phyloP scores from a whole-genome alignment of 2,797 vertebrate genomes.

The Glyptemys insculpta region DNA sequence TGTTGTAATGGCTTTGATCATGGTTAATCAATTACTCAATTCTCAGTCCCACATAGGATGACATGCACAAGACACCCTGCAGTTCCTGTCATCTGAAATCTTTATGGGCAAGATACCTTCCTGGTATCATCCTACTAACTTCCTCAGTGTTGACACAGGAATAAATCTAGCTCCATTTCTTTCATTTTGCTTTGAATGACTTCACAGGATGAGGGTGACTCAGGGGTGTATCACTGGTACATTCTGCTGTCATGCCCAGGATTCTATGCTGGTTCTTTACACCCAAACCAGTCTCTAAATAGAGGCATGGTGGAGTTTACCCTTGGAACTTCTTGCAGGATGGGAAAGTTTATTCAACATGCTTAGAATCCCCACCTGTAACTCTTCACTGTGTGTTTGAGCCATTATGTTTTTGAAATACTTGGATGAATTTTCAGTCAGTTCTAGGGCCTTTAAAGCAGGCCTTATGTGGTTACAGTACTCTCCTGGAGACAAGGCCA shows the following conservation, averaged over 20 bases:
- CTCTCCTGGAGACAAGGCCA: neutral
- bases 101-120: neutral
- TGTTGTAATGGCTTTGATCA: constrained; percentile 38
- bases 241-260: fast-evolving
- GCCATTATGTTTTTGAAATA: neutral
- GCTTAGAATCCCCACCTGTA: neutral
- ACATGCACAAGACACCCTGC: fast-evolving
- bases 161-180: fast-evolving
- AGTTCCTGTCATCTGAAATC: fast-evolving
- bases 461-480: neutral
- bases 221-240: fast-evolving
- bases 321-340: neutral
- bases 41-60: constrained; percentile 2
- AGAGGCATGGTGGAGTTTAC: neutral
- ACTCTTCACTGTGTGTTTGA: neutral
- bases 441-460: neutral
- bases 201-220: neutral
- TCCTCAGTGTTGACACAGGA: fast-evolving
- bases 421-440: too few relatives aligned
- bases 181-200: neutral
- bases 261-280: neutral
- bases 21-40: neutral
- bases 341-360: neutral
- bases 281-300: neutral
- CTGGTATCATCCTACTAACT: too few relatives aligned